Base-by-base conservation (phyloP, 2,888 invertebrate genomes). In the Drosophila colorata region DNA sequence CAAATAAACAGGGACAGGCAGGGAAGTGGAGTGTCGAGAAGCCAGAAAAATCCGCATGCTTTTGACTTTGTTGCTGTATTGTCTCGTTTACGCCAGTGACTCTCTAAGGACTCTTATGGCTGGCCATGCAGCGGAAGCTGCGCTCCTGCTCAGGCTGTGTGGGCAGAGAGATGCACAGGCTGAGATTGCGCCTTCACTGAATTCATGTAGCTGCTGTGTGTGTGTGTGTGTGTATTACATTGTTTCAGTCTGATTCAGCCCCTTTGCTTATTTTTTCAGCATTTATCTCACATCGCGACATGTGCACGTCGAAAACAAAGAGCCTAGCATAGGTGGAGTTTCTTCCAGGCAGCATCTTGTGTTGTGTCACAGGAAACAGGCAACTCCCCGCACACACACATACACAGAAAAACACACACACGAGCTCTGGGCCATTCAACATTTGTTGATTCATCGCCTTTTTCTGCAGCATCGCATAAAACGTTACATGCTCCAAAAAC, bases 61-160 rank as follows among this genome's bases (percentile, higher is more conserved):
- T 56, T 43, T 23, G 49, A 53, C 59, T 65, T 56, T 60, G 66
- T 37, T 53, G 48, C 51, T 48, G 73, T 60, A 87, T 83, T 83
- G 88, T 83, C 77, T 82, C 69, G 73, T 85, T 85, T 87, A 87
- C 72, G 85, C 71, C 86, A 71, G 63, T 57, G 88, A 85, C 71
- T 85, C 63, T 79, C 69, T 77, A 87, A 83, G 83, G 83, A 87
- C 88, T 55, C 78, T 80, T 80, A 28, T 47, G 52, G 61, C 57
- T 59, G 68, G 69, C 64, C 69, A 64, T 66, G 59, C 35, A 77
- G 58, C 74, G 84, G 81, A 83, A 86, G 51, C 74, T 63, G 41
- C 18, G 33, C 78, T 60, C 47, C 74, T 61, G 48, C 51, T 61
- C 46, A 48, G 51, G 66, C 72, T 57, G 61, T 48, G 71, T 58